Percentiles rank a stretch among this genome's conserved stretches.
phyloP scores from a whole-genome alignment of 2,888 invertebrate genomes.

The Tetanocera ferruginea region DNA sequence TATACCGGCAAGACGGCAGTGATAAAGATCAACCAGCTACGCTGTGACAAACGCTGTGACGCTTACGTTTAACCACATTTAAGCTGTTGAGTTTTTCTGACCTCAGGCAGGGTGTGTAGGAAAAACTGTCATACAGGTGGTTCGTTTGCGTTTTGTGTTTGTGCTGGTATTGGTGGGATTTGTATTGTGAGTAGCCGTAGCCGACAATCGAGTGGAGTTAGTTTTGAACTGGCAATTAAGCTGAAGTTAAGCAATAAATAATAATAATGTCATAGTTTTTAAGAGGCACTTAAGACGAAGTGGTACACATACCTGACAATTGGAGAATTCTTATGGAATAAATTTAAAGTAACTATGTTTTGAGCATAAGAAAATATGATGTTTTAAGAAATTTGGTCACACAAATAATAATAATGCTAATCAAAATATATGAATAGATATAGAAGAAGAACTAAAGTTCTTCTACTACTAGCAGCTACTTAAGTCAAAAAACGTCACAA shows the following conservation, averaged over 20 bases:
- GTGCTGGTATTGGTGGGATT: not conserved
- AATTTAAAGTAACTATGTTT: not conserved
- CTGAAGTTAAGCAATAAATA: not conserved
- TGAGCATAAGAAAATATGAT: not conserved
- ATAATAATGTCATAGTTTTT: conserved; percentile 13
- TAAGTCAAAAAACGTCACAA: conserved; percentile 2
- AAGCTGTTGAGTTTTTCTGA: not conserved
- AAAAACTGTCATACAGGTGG: not conserved
- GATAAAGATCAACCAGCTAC: conserved; percentile 22
- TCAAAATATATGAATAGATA: not conserved
- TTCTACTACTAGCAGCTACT: not conserved
- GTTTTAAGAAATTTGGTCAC: not conserved
- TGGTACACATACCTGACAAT: not conserved
- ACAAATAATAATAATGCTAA: not conserved
- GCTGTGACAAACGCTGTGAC: conserved; percentile 28
- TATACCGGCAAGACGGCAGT: not conserved
- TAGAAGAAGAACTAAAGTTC: not conserved
- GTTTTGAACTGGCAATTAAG: conserved; percentile 2
- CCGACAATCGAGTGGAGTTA: not conserved
- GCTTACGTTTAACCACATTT: conserved; percentile 25
- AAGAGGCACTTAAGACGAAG: not conserved
- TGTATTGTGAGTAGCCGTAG: not conserved
- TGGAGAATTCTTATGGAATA: not conserved
- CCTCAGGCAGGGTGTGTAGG: not conserved
- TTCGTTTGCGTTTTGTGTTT: not conserved